These are phyloP conservation scores for Hiodon tergisus DNA, from an alignment of 2,113 vertebrate genomes.

Conservation along the genomic window DNA sequence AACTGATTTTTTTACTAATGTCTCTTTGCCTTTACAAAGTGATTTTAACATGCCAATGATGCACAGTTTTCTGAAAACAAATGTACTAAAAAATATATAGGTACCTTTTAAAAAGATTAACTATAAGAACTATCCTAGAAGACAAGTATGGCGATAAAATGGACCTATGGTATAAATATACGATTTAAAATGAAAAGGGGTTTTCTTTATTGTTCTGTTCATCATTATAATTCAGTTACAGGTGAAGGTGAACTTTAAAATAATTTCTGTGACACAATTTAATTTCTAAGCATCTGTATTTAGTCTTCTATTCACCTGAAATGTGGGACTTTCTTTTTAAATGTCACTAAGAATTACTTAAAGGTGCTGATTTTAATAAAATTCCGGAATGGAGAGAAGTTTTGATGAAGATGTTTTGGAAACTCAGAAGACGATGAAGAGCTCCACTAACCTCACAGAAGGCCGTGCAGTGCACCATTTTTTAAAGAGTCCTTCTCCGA, in stretches of 20 bases:
- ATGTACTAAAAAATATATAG: slow-evolving; percentile 31
- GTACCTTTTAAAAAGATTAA: slow-evolving; percentile 34
- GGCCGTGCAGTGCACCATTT: slow-evolving; percentile 33
- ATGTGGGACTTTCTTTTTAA: slow-evolving; percentile 37
- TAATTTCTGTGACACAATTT: too few species aligned
- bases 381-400: slow-evolving; percentile 41
- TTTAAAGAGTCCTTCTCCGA: slow-evolving; percentile 38
- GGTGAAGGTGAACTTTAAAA: background rate
- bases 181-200: background rate
- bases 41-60: slow-evolving; percentile 18
- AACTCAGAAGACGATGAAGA: slow-evolving; percentile 30
- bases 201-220: background rate
- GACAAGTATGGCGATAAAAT: slow-evolving; percentile 29
- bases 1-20: slow-evolving; percentile 15
- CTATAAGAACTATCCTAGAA: slow-evolving; percentile 34
- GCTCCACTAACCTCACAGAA: slow-evolving; percentile 33
- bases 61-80: slow-evolving; percentile 13
- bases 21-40: slow-evolving; percentile 19
- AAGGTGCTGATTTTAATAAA: background rate
- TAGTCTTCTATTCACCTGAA: slow-evolving; percentile 25
- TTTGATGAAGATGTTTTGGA: slow-evolving; percentile 42
- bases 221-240: background rate
- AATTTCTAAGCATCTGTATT: background rate
- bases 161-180: background rate
- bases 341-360: slow-evolving; percentile 16